phyloP scores from a whole-genome alignment of 2,888 invertebrate genomes.

The Oegoconia quadripuncta region DNA sequence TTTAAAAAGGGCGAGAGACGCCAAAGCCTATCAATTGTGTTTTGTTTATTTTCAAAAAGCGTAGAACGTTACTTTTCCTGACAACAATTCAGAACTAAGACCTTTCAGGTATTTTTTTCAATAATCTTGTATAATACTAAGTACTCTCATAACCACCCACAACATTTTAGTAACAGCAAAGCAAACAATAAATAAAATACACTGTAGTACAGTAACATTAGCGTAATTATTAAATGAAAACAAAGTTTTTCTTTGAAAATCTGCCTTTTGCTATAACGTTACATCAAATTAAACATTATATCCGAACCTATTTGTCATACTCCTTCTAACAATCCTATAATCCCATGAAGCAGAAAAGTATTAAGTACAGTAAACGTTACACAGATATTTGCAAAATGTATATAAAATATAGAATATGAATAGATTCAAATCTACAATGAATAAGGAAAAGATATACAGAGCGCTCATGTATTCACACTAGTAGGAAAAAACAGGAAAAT shows the following conservation, averaged over 20 bases:
- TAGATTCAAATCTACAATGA: constrained; percentile 69
- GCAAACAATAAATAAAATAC: too few species aligned
- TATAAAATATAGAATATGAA: constrained; percentile 58
- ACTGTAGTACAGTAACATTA: not conserved
- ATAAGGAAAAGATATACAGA: constrained; percentile 48
- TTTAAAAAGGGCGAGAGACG: too few species aligned
- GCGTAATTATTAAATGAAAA: too few species aligned
- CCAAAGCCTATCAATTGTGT: too few species aligned
- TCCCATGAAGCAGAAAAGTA: constrained; percentile 77
- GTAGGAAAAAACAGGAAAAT: constrained; percentile 35
- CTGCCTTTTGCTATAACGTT: not conserved
- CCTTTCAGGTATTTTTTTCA: too few species aligned
- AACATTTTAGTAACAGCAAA: too few species aligned
- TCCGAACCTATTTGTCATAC: constrained; percentile 68
- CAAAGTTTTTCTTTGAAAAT: not conserved
- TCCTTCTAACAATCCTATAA: constrained; percentile 68
- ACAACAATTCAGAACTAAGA: too few species aligned
- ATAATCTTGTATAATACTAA: too few species aligned
- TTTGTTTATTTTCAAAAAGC: too few species aligned
- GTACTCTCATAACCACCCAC: too few species aligned
- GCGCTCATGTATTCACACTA: constrained; percentile 24
- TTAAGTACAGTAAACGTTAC: constrained; percentile 67
- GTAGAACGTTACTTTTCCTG: too few species aligned
- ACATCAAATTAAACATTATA: constrained; percentile 41
- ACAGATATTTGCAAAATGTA: constrained; percentile 62